These are phyloP conservation scores for Nephila pilipes DNA, from an alignment of 1,140 invertebrate genomes.

Conservation along the genomic window DNA sequence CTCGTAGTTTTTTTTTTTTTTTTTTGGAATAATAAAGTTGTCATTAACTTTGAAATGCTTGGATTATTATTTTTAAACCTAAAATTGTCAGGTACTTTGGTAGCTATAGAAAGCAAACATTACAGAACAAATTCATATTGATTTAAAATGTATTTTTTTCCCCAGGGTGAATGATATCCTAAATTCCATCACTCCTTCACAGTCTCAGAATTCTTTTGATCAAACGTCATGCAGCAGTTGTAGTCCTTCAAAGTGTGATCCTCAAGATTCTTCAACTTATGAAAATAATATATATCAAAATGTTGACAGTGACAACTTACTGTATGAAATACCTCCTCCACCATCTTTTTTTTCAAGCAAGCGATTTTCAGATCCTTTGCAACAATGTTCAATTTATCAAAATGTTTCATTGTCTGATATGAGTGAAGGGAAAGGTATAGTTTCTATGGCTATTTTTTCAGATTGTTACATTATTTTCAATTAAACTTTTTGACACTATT, in stretches of 20 bases:
- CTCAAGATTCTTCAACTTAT: slow-evolving; percentile 54
- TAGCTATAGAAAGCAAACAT: too few species aligned
- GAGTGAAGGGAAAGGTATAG: slow-evolving; percentile 67
- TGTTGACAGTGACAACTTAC: slow-evolving; percentile 62
- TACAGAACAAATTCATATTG: too few species aligned
- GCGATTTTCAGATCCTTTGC: slow-evolving; percentile 72
- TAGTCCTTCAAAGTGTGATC: slow-evolving; percentile 75
- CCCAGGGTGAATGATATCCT: slow-evolving; percentile 64
- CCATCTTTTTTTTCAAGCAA: slow-evolving; percentile 73
- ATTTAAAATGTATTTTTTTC: not conserved
- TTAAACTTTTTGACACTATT: not conserved
- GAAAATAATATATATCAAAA: slow-evolving; percentile 75
- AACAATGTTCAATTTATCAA: slow-evolving; percentile 69
- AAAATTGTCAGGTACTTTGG: too few species aligned
- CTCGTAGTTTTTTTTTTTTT: too few species aligned
- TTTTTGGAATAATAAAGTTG: too few species aligned
- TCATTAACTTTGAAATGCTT: too few species aligned
- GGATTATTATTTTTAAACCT: too few species aligned
- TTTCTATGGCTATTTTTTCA: not conserved
- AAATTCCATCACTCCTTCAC: slow-evolving; percentile 61
- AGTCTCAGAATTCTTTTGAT: slow-evolving; percentile 74
- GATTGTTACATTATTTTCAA: not conserved
- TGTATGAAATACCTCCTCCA: slow-evolving; percentile 75
- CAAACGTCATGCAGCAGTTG: slow-evolving; percentile 72
- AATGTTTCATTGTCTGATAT: slow-evolving; percentile 43